A percentile compares a stretch with the other conserved stretches of the same genome.
Evolutionary conservation across 2,888 invertebrate genomes (phyloP).

Genomic region (Strigamia crassipes): DNA sequence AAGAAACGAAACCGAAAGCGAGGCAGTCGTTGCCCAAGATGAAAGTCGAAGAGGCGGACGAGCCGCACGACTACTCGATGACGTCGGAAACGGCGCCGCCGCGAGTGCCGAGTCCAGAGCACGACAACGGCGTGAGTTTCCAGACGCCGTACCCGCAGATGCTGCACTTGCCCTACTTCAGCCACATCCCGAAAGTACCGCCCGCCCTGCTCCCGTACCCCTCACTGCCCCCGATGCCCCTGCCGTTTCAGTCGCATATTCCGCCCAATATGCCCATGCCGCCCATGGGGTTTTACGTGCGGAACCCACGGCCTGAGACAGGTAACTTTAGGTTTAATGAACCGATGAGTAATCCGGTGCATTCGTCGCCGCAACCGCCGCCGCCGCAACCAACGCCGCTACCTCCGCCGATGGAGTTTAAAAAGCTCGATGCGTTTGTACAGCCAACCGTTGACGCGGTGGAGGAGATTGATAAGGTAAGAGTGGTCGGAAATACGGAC

Average conservation of each 20-base stretch:
- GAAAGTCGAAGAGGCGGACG: background rate
- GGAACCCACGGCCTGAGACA: slow-evolving; percentile 16
- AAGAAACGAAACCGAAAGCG: slow-evolving; percentile 41
- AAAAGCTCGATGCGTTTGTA: background rate
- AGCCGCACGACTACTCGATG: too few relatives aligned
- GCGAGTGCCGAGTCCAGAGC: background rate
- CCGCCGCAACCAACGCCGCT: background rate
- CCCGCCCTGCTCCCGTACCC: slow-evolving; percentile 37
- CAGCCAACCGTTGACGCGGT: background rate
- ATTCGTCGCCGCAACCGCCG: background rate
- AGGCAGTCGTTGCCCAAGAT: background rate
- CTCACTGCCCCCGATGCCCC: background rate
- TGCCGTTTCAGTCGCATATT: slow-evolving; percentile 39
- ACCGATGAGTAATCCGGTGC: background rate
- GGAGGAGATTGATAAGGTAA: slow-evolving; percentile 43
- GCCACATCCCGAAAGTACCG: slow-evolving; percentile 20
- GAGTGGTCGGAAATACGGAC: too few relatives aligned
- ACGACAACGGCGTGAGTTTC: slow-evolving; percentile 30
- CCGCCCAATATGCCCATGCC: slow-evolving; percentile 47
- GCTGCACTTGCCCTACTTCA: slow-evolving; percentile 45
- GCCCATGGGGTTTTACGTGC: slow-evolving; percentile 39
- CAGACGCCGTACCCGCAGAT: slow-evolving; percentile 39
- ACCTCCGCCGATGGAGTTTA: background rate
- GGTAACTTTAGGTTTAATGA: background rate
- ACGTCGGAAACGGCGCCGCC: background rate